Evolutionary conservation across 1,140 invertebrate species (phyloP).

Genomic region (Drosophila equinoxialis): DNA sequence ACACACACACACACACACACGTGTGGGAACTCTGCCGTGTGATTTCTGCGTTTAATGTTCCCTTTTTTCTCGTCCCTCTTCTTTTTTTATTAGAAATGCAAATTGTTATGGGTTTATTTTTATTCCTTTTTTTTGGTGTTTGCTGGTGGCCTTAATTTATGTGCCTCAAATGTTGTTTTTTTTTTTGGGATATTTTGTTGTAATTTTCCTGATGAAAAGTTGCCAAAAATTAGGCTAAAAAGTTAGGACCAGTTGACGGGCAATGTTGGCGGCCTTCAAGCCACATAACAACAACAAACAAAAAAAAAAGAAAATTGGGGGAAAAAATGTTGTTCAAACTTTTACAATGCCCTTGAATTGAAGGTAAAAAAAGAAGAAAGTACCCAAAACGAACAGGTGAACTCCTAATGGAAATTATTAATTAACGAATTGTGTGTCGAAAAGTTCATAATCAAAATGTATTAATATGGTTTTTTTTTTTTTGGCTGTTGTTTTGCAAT

Average conservation of each 20-base stretch:
- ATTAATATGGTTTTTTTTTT: conserved; percentile 17
- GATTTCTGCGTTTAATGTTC: conserved; percentile 53
- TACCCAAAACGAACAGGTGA: neutral
- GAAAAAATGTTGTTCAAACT: neutral
- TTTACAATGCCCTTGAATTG: conserved; percentile 7
- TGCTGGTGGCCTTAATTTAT: conserved; percentile 1
- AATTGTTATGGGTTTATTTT: conserved; percentile 53
- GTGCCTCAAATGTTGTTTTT: neutral
- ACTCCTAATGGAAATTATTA: conserved; percentile 9
- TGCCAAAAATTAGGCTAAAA: conserved; percentile 9
- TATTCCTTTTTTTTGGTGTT: neutral
- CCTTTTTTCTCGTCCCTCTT: conserved; percentile 38
- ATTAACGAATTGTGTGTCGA: conserved; percentile 8
- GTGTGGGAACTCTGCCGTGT: conserved; percentile 44
- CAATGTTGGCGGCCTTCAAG: neutral
- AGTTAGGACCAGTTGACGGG: neutral
- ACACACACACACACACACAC: neutral
- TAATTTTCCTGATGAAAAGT: conserved; percentile 5
- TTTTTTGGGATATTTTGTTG: neutral
- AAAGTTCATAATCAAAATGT: conserved; percentile 19
- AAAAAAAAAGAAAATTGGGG: neutral
- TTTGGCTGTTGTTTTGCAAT: neutral
- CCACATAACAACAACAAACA: conserved; percentile 46
- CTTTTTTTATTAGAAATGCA: conserved; percentile 63
- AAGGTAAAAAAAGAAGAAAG: neutral